A percentile compares a stretch with the other conserved stretches of the same genome.
phyloP scores from a whole-genome alignment of 1,140 invertebrate genomes.

The Drosophila pruinosa region DNA sequence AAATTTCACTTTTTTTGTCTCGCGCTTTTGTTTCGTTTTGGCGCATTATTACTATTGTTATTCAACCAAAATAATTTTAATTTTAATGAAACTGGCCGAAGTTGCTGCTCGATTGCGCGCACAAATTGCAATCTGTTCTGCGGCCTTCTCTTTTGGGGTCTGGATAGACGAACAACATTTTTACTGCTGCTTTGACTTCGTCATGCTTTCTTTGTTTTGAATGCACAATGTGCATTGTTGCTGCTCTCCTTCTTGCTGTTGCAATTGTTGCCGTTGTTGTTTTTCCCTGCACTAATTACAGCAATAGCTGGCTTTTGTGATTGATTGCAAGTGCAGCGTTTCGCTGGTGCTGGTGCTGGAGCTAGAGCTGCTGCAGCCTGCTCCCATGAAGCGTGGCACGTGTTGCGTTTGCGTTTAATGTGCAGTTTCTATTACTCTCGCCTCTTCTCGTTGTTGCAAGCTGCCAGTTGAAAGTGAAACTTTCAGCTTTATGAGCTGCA shows the following conservation, averaged over 20 bases:
- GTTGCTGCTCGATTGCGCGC: conserved; percentile 74
- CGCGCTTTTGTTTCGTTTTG: conserved; percentile 37
- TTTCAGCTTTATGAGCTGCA: conserved; percentile 60
- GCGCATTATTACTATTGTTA: conserved; percentile 76
- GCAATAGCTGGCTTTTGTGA: conserved; percentile 61
- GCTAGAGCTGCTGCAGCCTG: conserved; percentile 28
- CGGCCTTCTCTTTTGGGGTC: conserved; percentile 45
- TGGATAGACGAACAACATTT: conserved; percentile 30
- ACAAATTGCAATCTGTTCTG: conserved; percentile 77
- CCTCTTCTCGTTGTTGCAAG: conserved; percentile 32
- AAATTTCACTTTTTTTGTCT: conserved; percentile 74
- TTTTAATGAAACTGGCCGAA: conserved; percentile 78
- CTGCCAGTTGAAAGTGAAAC: conserved; percentile 66
- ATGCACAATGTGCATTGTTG: conserved; percentile 69
- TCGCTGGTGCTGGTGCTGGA: conserved; percentile 30
- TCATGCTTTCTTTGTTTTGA: conserved; percentile 78
- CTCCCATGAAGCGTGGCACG: conserved; percentile 79
- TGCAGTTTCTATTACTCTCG: conserved; percentile 80
- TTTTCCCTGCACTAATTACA: conserved; percentile 79
- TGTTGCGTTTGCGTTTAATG: conserved; percentile 69
- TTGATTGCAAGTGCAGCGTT: conserved; percentile 72
- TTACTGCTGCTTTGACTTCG: conserved; percentile 39
- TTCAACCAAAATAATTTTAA: conserved; percentile 71
- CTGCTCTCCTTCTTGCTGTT: conserved; percentile 41
- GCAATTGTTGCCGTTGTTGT: conserved; percentile 30